phyloP scores from a whole-genome alignment of 2,888 invertebrate species.

The Idaea biselata region DNA sequence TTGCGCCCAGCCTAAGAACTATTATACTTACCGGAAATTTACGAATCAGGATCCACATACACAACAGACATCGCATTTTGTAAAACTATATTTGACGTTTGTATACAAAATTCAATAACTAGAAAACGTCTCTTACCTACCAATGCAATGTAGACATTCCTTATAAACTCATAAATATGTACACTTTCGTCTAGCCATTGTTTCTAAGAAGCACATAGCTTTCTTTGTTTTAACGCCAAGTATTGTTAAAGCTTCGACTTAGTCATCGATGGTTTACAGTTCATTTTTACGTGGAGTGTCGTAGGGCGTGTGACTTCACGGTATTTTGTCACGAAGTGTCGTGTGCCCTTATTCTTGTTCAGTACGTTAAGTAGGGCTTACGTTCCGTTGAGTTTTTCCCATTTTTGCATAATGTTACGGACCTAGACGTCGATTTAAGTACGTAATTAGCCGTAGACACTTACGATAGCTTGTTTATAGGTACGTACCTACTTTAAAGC shows the following conservation, averaged over 20 bases:
- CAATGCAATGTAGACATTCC: slow-evolving; percentile 47
- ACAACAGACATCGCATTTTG: too few species aligned
- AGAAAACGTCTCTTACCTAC: not conserved
- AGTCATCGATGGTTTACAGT: slow-evolving; percentile 31
- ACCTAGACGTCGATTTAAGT: slow-evolving; percentile 7
- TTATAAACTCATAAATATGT: too few species aligned
- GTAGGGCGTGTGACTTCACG: slow-evolving; percentile 44
- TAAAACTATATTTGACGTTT: too few species aligned
- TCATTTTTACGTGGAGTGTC: slow-evolving; percentile 22
- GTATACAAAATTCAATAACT: too few species aligned
- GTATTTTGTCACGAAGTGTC: slow-evolving; percentile 65
- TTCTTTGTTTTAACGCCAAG: slow-evolving; percentile 29
- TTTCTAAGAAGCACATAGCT: slow-evolving; percentile 44
- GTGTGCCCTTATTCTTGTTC: slow-evolving; percentile 65
- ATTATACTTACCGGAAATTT: too few species aligned
- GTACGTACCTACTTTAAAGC: not conserved
- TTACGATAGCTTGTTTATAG: not conserved
- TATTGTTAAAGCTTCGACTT: slow-evolving; percentile 31
- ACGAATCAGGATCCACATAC: too few species aligned
- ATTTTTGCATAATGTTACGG: slow-evolving; percentile 24
- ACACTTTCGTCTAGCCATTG: slow-evolving; percentile 56
- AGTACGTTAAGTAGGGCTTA: slow-evolving; percentile 28
- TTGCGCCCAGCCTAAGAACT: too few species aligned
- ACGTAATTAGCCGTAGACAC: not conserved
- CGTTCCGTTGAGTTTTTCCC: slow-evolving; percentile 16